These are phyloP conservation scores for Achatina immaculata DNA, from an alignment of 1,140 invertebrate species.

Conservation along the genomic window DNA sequence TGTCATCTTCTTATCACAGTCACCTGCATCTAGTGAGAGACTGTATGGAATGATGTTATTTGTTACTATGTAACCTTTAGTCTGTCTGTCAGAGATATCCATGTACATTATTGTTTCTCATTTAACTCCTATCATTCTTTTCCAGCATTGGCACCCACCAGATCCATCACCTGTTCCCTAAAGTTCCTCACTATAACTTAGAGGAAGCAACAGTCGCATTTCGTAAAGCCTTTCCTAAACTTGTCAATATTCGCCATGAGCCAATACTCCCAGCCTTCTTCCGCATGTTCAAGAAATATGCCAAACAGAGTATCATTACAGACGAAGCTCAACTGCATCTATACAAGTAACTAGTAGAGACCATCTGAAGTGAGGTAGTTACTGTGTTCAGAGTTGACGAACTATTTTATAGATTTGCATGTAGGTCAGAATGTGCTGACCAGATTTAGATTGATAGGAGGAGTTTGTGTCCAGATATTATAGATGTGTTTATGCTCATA, in stretches of 20 bases:
- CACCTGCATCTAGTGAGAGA: no score
- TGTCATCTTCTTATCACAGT: no score
- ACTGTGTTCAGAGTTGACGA: no score
- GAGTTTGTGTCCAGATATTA: no score
- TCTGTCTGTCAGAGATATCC: no score
- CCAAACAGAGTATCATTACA: slow-evolving; percentile 48
- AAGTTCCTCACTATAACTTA: slow-evolving; percentile 71
- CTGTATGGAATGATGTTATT: no score
- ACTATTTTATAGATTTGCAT: no score
- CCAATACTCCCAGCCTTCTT: slow-evolving; percentile 55
- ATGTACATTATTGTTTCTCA: no score
- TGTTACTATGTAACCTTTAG: no score
- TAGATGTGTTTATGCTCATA: no score
- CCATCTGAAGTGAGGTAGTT: no score
- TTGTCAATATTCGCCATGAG: slow-evolving; percentile 50
- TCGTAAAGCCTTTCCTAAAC: slow-evolving; percentile 56
- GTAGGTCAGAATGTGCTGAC: no score
- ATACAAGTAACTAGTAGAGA: slow-evolving; percentile 55
- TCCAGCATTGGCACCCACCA: slow-evolving; percentile 69
- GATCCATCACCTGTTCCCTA: slow-evolving; percentile 72
- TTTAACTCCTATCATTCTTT: not conserved
- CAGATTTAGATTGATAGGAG: not conserved
- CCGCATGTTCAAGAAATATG: slow-evolving; percentile 61
- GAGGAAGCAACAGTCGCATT: slow-evolving; percentile 68
- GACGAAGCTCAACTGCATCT: slow-evolving; percentile 52